phyloP scores from a whole-genome alignment of 2,797 vertebrate species.

The Myripristis murdjan region DNA sequence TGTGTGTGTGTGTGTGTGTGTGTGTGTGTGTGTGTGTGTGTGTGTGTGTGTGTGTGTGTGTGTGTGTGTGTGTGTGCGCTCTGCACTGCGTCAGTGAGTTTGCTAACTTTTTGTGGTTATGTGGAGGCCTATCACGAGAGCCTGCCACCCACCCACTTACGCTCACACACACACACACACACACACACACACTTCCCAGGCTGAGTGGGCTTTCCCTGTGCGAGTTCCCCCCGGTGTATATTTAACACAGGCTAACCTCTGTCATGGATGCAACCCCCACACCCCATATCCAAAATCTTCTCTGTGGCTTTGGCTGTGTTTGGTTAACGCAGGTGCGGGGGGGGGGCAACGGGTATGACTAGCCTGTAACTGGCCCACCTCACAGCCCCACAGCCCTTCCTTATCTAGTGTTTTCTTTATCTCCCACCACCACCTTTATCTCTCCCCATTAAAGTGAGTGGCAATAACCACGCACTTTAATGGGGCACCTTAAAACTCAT shows the following conservation, averaged over 20 bases:
- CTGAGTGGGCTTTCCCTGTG: constrained; percentile 9
- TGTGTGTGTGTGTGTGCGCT: neutral
- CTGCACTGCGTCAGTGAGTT: neutral
- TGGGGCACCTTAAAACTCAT: constrained; percentile 36
- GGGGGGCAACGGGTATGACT: neutral
- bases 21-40: neutral
- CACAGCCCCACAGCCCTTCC: too few species aligned
- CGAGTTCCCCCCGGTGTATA: constrained; percentile 20
- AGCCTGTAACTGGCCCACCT: neutral
- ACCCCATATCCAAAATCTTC: neutral
- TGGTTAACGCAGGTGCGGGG: constrained; percentile 27
- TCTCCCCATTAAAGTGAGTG: too few species aligned
- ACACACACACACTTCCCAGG: too few species aligned
- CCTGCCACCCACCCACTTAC: neutral
- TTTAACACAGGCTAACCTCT: constrained; percentile 28
- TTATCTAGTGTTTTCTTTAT: constrained; percentile 59
- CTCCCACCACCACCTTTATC: too few species aligned
- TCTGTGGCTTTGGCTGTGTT: constrained; percentile 13
- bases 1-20: too few species aligned
- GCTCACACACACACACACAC: too few species aligned
- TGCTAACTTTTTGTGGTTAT: neutral
- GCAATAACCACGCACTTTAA: constrained; percentile 30
- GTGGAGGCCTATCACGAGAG: neutral
- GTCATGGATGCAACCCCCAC: constrained; percentile 3
- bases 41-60: neutral